Base-by-base conservation (phyloP, 2,113 vertebrate species). In the Nycticryphes semicollaris region DNA sequence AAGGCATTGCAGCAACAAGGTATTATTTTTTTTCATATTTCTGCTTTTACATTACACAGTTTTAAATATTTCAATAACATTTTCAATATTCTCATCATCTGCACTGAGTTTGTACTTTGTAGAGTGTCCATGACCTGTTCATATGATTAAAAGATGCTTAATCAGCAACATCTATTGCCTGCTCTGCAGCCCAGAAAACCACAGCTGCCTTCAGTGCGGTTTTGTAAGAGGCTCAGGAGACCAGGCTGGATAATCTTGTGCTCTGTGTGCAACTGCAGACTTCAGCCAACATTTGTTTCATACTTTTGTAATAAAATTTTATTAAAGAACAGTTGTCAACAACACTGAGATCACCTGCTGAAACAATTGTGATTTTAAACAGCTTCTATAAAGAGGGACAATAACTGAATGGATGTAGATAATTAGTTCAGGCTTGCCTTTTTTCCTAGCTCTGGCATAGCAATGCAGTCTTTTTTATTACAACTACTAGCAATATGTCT, bases 1-100 rank as follows among this genome's bases (percentile, higher is more conserved):
- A 19, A 51, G 39, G 15, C 4, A 19, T 95, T 59, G 39, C 97
- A 90, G 77, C 97, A 89, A 98, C 98, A 89, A 97, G 88, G 98
- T 98, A 96, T 64, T 64, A 25, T 64, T 68, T 76, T 89, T 50
- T 62, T 70, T 74, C 47, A 41, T 41, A 62, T 84, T 73, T 84
- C 47, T 74, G 19, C 41, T 48, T 64, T 75, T 60, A 35, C 43
- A 12, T 74, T 27, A 35, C 64, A 75, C 16, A 31, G 30, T 28
- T 54, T 66, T 64, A 76, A 81, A 70, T 14, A 82, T 17, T 53
- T 41, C 33, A 47, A 23, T 24, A 54, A 45, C 1, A 2, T 16
- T 85, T 81, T 60, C 28, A 15, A 35, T 57, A 51, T 11, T 10
- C 13, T 66, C 10, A 2, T 47, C 2, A 3, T 35, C 19, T 82